A percentile compares a stretch with the other conserved stretches of the same genome.
Evolutionary conservation across 2,888 invertebrate genomes (phyloP).

Genomic region (Coenonympha glycerion): DNA sequence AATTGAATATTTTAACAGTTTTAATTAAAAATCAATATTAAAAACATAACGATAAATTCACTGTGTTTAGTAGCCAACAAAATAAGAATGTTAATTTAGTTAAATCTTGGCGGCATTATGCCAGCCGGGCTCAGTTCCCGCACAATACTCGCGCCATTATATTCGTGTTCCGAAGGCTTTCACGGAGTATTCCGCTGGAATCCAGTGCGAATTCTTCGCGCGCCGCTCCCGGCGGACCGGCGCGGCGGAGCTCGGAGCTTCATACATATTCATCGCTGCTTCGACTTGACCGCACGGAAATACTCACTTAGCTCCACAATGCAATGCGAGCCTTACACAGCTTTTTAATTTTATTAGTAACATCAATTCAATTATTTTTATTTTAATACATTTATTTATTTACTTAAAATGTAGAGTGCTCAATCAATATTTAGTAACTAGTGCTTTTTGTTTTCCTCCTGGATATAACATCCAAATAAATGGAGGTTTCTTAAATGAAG

Average conservation of each 20-base stretch:
- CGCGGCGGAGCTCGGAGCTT: no score
- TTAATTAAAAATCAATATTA: no score
- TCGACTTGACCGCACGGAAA: slow-evolving; percentile 24
- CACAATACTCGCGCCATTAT: slow-evolving; percentile 18
- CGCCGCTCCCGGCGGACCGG: slow-evolving; percentile 16
- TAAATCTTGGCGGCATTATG: slow-evolving; percentile 3
- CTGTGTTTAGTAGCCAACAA: background rate
- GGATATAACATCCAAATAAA: no score
- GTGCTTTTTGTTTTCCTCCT: no score
- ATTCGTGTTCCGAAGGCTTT: slow-evolving; percentile 20
- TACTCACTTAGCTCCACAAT: slow-evolving; percentile 18
- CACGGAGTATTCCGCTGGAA: slow-evolving; percentile 20
- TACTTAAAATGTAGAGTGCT: no score
- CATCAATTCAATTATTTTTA: no score
- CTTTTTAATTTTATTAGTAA: background rate
- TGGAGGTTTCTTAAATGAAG: no score
- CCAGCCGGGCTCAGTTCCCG: slow-evolving; percentile 8
- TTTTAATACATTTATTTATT: no score
- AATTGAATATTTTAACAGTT: no score
- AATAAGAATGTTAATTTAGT: slow-evolving; percentile 6
- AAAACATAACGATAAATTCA: background rate
- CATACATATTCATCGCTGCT: slow-evolving; percentile 25
- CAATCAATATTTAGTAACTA: no score
- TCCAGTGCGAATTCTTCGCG: slow-evolving; percentile 23
- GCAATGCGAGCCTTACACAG: background rate